Percentiles rank a stretch among this genome's conserved stretches.
Conservation (phyloP, 2,797 vertebrate species). For the Gymnoscopelus microlampas region DNA sequence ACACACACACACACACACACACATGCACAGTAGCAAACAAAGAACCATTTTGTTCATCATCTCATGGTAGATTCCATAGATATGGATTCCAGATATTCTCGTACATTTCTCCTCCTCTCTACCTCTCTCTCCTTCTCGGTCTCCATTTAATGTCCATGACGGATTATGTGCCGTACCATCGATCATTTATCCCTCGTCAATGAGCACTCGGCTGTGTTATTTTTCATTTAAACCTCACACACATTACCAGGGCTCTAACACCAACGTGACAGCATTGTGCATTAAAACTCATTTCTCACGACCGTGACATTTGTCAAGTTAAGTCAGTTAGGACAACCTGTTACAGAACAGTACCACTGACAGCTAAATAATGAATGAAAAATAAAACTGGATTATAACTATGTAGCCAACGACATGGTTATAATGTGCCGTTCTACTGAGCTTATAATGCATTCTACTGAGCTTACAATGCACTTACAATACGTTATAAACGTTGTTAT, state of each 20-base stretch:
- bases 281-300: no score
- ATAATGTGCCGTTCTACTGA: no score
- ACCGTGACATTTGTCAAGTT: background rate
- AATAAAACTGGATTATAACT: no score
- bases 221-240: background rate
- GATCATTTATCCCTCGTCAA: slow-evolving; percentile 16
- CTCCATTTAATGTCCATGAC: background rate
- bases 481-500: no score
- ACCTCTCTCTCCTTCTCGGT: slow-evolving; percentile 4
- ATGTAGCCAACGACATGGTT: no score
- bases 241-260: background rate
- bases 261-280: background rate
- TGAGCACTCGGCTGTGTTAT: background rate
- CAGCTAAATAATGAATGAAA: no score
- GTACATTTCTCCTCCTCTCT: background rate
- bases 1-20: background rate
- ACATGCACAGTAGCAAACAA: slow-evolving; percentile 48
- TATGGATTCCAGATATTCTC: slow-evolving; percentile 45
- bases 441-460: no score
- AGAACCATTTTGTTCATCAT: slow-evolving; percentile 53
- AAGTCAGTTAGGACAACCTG: background rate
- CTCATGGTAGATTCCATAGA: slow-evolving; percentile 51
- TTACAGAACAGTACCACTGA: no score
- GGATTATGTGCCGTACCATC: no score
- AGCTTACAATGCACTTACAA: no score